phyloP scores from a whole-genome alignment of 1,140 invertebrate genomes.

The Drosophila murphyi region DNA sequence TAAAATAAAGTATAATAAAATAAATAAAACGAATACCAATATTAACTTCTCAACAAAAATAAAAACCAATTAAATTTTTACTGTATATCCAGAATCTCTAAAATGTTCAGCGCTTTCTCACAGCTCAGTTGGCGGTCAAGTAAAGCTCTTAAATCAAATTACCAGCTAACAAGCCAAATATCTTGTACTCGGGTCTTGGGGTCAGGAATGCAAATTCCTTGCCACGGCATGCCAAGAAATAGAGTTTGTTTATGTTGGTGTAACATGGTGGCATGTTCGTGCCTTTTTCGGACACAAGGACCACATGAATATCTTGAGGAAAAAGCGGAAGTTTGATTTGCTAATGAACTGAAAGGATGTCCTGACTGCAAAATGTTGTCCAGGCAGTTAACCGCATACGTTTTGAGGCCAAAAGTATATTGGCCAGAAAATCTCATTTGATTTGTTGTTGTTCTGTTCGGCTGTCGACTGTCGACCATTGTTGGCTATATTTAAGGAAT shows the following conservation, averaged over 20 bases:
- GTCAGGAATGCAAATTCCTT: constrained; percentile 65
- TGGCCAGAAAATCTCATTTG: constrained; percentile 81
- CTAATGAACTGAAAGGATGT: constrained; percentile 79
- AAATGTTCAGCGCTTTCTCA: background rate
- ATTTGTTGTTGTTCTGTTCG: constrained; percentile 53
- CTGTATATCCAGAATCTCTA: background rate
- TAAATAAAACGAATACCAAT: background rate
- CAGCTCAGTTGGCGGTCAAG: constrained; percentile 22
- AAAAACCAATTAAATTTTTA: background rate
- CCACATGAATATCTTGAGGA: constrained; percentile 52
- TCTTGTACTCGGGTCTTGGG: constrained; percentile 36
- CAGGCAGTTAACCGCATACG: constrained; percentile 16
- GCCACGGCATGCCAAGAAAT: constrained; percentile 9
- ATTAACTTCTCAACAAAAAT: background rate
- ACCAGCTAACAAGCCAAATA: constrained; percentile 60
- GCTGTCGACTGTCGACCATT: constrained; percentile 5
- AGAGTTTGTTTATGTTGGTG: constrained; percentile 44
- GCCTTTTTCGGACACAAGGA: constrained; percentile 57
- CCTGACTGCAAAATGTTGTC: constrained; percentile 44
- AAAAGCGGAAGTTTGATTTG: constrained; percentile 78
- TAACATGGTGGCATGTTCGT: constrained; percentile 37
- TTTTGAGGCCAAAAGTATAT: constrained; percentile 54
- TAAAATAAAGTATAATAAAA: background rate
- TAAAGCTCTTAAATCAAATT: constrained; percentile 71
- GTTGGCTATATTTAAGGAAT: constrained; percentile 43